Conservation (phyloP, 2,797 vertebrate genomes). For the Periophthalmus magnuspinnatus region DNA sequence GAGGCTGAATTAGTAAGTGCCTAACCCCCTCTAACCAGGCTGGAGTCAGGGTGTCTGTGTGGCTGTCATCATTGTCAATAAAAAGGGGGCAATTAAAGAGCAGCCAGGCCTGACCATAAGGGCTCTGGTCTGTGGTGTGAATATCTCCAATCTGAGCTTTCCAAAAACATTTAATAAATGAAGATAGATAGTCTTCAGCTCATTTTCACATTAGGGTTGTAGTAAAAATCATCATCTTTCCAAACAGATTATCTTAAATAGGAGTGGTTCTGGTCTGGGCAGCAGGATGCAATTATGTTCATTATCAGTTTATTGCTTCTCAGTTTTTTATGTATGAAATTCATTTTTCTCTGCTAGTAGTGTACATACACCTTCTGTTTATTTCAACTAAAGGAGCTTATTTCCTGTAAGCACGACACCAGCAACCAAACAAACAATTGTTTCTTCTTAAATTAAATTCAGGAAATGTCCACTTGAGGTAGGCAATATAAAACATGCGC, state of each 20-base stretch:
- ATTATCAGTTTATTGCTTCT: background rate
- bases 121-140: constrained; percentile 68
- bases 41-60: constrained; percentile 64
- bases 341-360: background rate
- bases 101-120: constrained; percentile 52
- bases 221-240: constrained; percentile 13
- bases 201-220: constrained; percentile 19
- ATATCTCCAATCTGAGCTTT: constrained; percentile 46
- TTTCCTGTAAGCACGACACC: no score
- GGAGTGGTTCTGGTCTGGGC: constrained; percentile 1
- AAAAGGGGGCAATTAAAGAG: constrained; percentile 51
- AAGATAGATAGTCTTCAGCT: background rate
- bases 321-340: background rate
- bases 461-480: no score
- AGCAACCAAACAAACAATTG: no score
- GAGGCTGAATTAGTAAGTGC: constrained; percentile 14
- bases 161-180: constrained; percentile 30
- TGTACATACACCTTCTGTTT: no score
- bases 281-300: background rate
- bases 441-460: no score
- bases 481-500: background rate
- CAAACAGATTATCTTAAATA: constrained; percentile 23
- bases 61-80: constrained; percentile 61
- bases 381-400: no score
- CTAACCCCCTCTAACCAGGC: constrained; percentile 37